Evolutionary conservation across 2,888 invertebrate genomes (phyloP), one percentile per base, ranked within the genome.

Genomic region (Dryococelus australis): DNA sequence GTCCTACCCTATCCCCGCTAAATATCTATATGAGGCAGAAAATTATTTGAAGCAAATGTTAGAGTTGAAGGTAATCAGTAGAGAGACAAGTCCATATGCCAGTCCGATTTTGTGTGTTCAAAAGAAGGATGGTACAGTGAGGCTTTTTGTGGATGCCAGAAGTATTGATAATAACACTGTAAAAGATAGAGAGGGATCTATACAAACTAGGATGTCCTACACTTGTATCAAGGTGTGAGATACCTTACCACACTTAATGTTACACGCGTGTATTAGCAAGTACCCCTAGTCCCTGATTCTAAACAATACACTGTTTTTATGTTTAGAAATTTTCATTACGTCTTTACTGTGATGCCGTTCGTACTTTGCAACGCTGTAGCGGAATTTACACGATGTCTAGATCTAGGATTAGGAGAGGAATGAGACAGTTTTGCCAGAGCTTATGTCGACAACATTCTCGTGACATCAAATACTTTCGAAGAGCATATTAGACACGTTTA

Each of bases 281-380:
- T 90, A 51, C 86, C 87, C 5, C 26, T 90, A 24, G 20, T 53
- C 0, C 43, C 83, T 26, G 88, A 88, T 16, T 81, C 79, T 27
- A 26, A 86, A 9, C 87, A 89, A 65, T 90, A 88, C 85, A 90
- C 89, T 3, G 90, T 89, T 26, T 90, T 90, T 86, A n/a, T 87
- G 27, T 87, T 86, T 35, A 65, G 87, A 24, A 53, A 83, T 24
- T 80, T 78, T 24, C 87, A 87, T 12, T 90, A 89, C 81, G 78
- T 80, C 28, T 90, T 89, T 43, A 27, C n/a, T 9, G 81, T 81
- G 4, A 27, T 81, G 35, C 81, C 81, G 13, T 81, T 81, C 28
- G 0, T 85, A 26, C 20, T 43, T 89, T n/a, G 43, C 43, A 86
- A 28, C 13, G 86, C 86, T 81, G 86, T 86, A 2, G 86, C 86